Evolutionary conservation across 1,140 invertebrate genomes (phyloP).

Genomic region (Phymastichus coffea): DNA sequence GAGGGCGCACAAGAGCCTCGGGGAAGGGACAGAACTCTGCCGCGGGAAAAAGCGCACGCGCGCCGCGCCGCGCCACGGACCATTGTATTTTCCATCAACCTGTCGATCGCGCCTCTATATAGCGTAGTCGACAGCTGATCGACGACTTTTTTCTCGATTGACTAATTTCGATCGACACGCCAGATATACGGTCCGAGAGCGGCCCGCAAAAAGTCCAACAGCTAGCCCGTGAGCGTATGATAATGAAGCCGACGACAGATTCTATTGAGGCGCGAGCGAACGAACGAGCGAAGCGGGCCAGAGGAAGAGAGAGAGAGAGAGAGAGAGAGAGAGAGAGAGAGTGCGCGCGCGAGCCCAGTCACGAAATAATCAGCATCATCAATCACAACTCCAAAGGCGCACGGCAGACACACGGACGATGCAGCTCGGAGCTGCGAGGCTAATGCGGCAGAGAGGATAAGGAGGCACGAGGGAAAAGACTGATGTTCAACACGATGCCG

Average conservation of each 20-base stretch:
- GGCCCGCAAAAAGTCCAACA: not conserved
- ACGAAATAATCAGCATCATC: constrained; percentile 18
- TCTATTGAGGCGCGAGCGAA: not conserved
- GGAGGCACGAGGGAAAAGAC: not conserved
- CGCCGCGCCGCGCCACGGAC: not conserved
- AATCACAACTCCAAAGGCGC: constrained; percentile 1
- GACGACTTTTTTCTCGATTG: constrained; percentile 15
- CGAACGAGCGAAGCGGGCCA: no score
- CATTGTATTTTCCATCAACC: not conserved
- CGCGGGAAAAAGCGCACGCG: constrained; percentile 15
- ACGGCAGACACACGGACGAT: no score
- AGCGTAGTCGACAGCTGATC: not conserved
- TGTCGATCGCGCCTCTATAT: not conserved
- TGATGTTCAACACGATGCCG: not conserved
- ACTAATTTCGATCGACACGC: constrained; percentile 21
- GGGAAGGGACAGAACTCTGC: no score
- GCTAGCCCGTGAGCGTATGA: not conserved
- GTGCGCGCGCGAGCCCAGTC: not conserved
- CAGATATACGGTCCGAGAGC: not conserved
- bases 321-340: no score
- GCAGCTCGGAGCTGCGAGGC: no score
- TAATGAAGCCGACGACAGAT: constrained; percentile 22
- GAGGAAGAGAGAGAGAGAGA: no score
- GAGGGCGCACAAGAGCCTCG: not conserved
- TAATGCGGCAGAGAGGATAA: no score